Percentiles rank a stretch among this genome's conserved stretches.
phyloP scores from a whole-genome alignment of 2,113 vertebrate species.

The Cricetomys ansorgei region DNA sequence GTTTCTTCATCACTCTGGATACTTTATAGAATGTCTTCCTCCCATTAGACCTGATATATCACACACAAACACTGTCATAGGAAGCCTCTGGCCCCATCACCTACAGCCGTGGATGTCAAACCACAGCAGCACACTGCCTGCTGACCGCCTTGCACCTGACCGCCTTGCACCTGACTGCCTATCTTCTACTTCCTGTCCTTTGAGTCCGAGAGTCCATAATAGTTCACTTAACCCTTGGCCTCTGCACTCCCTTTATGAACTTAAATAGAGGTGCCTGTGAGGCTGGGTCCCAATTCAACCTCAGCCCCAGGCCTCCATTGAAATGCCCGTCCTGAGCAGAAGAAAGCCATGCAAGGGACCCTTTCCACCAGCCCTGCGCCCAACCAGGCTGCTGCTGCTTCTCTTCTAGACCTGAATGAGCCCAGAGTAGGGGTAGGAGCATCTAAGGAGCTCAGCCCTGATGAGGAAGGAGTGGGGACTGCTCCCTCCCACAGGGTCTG shows the following conservation, averaged over 20 bases:
- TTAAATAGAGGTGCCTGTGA: not conserved
- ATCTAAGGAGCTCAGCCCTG: not conserved
- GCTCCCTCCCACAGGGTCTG: not conserved
- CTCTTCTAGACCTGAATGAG: not conserved
- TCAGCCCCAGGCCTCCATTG: not conserved
- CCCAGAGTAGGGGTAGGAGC: not conserved
- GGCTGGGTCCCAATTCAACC: not conserved
- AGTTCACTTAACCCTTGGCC: not conserved
- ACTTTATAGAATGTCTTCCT: not conserved
- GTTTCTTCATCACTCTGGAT: not conserved
- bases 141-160: too few relatives aligned
- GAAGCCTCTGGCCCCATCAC: not conserved
- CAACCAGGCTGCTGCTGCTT: not conserved
- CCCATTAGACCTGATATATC: not conserved
- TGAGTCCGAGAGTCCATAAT: not conserved
- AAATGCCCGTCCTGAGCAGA: not conserved
- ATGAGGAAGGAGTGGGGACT: not conserved
- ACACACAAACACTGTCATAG: too few relatives aligned
- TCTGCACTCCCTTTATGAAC: not conserved
- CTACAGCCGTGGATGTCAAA: not conserved
- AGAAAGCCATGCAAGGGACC: not conserved
- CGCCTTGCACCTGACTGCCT: not conserved
- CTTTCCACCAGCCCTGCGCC: not conserved
- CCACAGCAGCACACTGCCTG: rapidly evolving
- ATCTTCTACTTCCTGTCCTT: not conserved